These are phyloP conservation scores for Acrossocheilus fasciatus DNA, from an alignment of 2,797 vertebrate species.

Conservation along the genomic window DNA sequence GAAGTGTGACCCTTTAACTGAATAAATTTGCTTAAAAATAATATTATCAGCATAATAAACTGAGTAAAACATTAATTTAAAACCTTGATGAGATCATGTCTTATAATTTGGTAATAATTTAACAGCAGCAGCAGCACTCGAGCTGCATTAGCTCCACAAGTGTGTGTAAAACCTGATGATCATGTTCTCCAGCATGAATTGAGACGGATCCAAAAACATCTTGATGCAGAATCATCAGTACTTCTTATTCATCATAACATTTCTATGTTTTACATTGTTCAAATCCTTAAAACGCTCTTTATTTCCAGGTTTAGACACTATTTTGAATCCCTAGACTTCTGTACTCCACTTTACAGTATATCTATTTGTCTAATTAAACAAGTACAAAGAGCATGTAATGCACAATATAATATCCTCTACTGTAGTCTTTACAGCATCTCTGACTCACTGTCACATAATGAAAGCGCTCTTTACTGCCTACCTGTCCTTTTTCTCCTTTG, in stretches of 20 bases:
- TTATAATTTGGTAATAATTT: neutral
- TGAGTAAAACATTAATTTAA: neutral
- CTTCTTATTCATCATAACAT: neutral
- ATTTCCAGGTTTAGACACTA: neutral
- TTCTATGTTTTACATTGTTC: neutral
- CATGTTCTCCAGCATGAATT: neutral
- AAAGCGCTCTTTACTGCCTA: slow-evolving; percentile 62
- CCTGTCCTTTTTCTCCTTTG: slow-evolving; percentile 71
- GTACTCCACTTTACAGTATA: neutral
- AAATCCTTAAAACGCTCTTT: neutral
- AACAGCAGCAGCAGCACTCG: neutral
- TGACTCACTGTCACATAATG: neutral
- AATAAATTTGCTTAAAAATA: neutral
- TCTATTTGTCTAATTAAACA: neutral
- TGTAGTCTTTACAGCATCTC: neutral
- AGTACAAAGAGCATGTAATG: neutral
- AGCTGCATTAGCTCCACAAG: neutral
- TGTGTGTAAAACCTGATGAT: slow-evolving; percentile 10
- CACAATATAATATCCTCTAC: neutral
- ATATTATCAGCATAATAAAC: neutral
- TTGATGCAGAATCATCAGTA: neutral
- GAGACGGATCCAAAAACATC: neutral
- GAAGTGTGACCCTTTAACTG: neutral
- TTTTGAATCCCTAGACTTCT: neutral
- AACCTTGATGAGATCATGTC: neutral